Conservation (phyloP, 2,888 invertebrate species). For the Xestia c-nigrum region DNA sequence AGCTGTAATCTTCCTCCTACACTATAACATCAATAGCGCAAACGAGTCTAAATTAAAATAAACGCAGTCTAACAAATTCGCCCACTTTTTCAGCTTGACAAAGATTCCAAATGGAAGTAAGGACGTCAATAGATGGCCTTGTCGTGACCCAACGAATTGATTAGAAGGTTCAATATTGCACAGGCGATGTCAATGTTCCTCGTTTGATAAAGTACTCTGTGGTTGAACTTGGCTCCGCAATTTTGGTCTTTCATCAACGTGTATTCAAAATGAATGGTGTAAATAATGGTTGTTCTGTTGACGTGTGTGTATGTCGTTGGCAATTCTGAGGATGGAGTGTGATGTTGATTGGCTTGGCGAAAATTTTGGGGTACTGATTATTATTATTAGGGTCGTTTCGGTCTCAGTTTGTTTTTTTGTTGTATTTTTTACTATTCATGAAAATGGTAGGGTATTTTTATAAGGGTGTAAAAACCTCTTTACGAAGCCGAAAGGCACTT, state of each 20-base stretch:
- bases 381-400: background rate
- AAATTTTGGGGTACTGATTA: background rate
- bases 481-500: too few relatives aligned
- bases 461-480: too few relatives aligned
- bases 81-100: conserved; percentile 32
- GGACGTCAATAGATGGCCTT: conserved; percentile 43
- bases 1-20: background rate
- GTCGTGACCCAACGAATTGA: conserved; percentile 52
- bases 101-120: conserved; percentile 27
- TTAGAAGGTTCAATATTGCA: conserved; percentile 39
- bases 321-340: background rate
- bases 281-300: conserved; percentile 1
- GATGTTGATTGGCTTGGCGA: conserved; percentile 3
- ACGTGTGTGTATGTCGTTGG: background rate
- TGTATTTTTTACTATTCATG: too few relatives aligned
- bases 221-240: conserved; percentile 35
- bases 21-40: background rate
- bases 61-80: conserved; percentile 28
- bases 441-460: too few relatives aligned
- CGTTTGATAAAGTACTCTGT: conserved; percentile 49
- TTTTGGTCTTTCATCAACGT: conserved; percentile 35
- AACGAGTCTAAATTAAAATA: conserved; percentile 28
- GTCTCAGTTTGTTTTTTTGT: background rate
- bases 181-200: conserved; percentile 37
- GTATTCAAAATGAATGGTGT: conserved; percentile 35